Evolutionary conservation across 2,113 vertebrate species (phyloP), one percentile per base, ranked within the genome.

Genomic region (Formicarius rufipectus): DNA sequence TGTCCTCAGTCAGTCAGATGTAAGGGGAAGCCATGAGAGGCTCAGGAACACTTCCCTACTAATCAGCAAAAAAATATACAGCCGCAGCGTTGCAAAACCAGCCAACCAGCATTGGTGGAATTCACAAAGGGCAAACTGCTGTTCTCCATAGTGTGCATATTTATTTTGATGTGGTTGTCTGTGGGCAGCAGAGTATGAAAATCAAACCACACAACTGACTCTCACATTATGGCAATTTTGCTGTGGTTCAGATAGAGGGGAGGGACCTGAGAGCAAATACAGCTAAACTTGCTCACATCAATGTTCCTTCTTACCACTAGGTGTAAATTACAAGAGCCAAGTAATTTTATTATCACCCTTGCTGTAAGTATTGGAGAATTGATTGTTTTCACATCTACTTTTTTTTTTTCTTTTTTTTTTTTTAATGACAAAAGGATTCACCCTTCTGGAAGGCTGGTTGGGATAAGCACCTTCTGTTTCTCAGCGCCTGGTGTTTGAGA

Each of bases 161-260:
- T 90, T 95, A 77, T 93, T 93, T 91, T 91, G 69, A 89, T 95
- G 87, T 87, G 91, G 63, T 67, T 85, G 27, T 68, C 74, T 89
- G 74, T 80, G 81, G 74, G 74, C 63, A 91, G 50, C 45, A 90
- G 39, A 6, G 50, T 94, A 79, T 87, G 84, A 96, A n/a, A 93
- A 69, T 91, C 66, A 85, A 94, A 73, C 69, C 49, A 60, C 78
- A 58, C 39, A 62, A 27, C 59, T 40, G 62, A 69, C 67, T 71
- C 87, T 88, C 81, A 68, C 15, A 49, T 39, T 72, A 14, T 1
- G 10, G 56, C 30, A 64, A 56, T 28, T 89, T 68, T 2, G 1
- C 74, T 58, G 62, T 0, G 0, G 58, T 62, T 77, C 89, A 89
- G 31, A 31, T 89, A 87, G 25, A n/a, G 10, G 31, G 28, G 42